Evolutionary conservation across 2,113 vertebrate genomes (phyloP).

Genomic region (Noctilio leporinus): DNA sequence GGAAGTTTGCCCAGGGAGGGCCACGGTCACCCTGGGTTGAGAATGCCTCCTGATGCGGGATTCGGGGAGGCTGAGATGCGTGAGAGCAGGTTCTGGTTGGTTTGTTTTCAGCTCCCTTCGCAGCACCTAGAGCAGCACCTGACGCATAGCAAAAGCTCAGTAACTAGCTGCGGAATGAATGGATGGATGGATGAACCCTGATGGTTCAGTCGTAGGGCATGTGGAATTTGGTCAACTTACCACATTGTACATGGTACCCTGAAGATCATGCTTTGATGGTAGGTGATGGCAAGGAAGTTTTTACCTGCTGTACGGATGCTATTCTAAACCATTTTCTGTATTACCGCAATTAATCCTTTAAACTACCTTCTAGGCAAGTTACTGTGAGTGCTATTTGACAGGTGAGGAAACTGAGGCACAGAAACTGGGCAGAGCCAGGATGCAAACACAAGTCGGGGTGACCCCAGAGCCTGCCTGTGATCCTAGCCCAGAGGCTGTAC

Average conservation of each 20-base stretch:
- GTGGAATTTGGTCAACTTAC: background rate
- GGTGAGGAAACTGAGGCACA: background rate
- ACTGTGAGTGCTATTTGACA: background rate
- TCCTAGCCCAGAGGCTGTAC: background rate
- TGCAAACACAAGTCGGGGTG: background rate
- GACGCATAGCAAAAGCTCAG: background rate
- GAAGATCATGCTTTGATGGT: background rate
- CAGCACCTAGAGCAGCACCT: background rate
- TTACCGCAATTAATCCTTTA: background rate
- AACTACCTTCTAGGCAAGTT: background rate
- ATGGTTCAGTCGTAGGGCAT: background rate
- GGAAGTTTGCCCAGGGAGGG: background rate
- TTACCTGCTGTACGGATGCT: background rate
- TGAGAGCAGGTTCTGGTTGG: background rate
- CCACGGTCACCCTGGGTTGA: fast-evolving
- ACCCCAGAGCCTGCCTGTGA: background rate
- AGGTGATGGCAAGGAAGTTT: background rate
- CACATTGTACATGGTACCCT: no score
- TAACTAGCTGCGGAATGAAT: background rate
- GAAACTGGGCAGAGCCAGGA: background rate
- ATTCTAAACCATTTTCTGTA: background rate
- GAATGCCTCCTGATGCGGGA: fast-evolving
- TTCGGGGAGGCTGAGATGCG: fast-evolving
- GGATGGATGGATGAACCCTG: background rate
- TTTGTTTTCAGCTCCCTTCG: background rate